Base-by-base conservation (phyloP, 2,113 vertebrate genomes). In the Mesoclemmys tuberculata region DNA sequence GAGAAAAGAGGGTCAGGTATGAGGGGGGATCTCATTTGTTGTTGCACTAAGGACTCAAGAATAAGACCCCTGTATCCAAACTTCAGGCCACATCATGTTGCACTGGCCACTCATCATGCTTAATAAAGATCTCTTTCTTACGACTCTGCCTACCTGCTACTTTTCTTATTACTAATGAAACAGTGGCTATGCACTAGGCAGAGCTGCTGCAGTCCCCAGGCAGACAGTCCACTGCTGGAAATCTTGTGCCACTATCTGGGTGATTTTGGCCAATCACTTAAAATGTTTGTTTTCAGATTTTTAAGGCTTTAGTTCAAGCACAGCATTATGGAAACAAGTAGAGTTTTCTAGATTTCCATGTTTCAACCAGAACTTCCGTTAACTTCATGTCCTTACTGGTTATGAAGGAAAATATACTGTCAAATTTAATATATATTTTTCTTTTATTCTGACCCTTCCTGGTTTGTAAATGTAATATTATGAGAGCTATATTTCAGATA, bases 101-200 rank as follows among this genome's bases (percentile, higher is more conserved):
- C 64, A 16, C 31, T 10, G 64, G n/a, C 31, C 64, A n/a, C 2
- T 9, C 64, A 21, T n/a, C 31, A 16, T 68, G 16, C 35, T n/a
- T 68, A 68, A n/a, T n/a, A 95, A 83, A 68, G 2, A 1, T 21
- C 56, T 91, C 54, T 81, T 91, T 92, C 54, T 74, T 29, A 91
- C 58, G 80, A 79, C 22, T 91, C 68, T 91, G 26, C 80, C 83
- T 92, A 64, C 6, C 82, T 92, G 41, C 6, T 82, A n/a, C 31
- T 35, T 68, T 74, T 41, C 77, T 24, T 0, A 0, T 64, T 86
- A 74, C n/a, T 75, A 5, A 14, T 0, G 1, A 86, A 93, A 64
- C 0, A 0, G 35, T 51, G 35, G 74, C 75, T 90, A 71, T 52
- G 58, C 1, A 48, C 58, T 31, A 35, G 6, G 31, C 0, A 5